Evolutionary conservation across 2,888 invertebrate species (phyloP).

Genomic region (Oligia strigilis): DNA sequence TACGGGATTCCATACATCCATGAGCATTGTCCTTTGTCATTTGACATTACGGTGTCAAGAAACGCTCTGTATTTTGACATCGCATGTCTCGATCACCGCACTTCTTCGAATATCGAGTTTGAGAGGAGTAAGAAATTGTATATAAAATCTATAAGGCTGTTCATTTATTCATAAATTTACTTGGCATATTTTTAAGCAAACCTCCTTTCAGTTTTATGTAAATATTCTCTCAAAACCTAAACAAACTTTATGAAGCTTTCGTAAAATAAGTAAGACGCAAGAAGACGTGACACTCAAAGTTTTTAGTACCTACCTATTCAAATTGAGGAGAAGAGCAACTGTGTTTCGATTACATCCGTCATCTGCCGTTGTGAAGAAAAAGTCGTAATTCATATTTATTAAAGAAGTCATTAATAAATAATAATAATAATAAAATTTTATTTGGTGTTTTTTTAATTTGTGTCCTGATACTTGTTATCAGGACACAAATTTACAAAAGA

Average conservation of each 20-base stretch:
- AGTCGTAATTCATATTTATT: background rate
- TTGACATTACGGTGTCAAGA: too few species aligned
- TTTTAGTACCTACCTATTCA: conserved; percentile 27
- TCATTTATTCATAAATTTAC: conserved; percentile 2
- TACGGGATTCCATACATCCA: too few species aligned
- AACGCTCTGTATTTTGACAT: too few species aligned
- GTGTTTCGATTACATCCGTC: background rate
- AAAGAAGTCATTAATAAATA: background rate
- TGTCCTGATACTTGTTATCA: too few species aligned
- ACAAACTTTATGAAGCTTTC: background rate
- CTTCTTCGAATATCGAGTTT: too few species aligned
- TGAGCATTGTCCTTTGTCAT: too few species aligned
- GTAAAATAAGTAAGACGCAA: conserved; percentile 6
- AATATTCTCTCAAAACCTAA: conserved; percentile 8
- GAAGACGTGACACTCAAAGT: conserved; percentile 7
- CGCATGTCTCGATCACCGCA: too few species aligned
- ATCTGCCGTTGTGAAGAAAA: background rate
- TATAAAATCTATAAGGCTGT: background rate
- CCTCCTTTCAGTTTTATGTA: conserved; percentile 1
- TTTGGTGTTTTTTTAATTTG: too few species aligned
- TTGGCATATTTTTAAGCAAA: background rate
- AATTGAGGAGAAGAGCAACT: conserved; percentile 2
- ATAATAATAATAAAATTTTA: too few species aligned
- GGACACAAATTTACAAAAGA: too few species aligned
- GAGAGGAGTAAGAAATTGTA: background rate